Base-by-base conservation (phyloP, 1,140 invertebrate genomes). In the Drosophila nigrodunni region DNA sequence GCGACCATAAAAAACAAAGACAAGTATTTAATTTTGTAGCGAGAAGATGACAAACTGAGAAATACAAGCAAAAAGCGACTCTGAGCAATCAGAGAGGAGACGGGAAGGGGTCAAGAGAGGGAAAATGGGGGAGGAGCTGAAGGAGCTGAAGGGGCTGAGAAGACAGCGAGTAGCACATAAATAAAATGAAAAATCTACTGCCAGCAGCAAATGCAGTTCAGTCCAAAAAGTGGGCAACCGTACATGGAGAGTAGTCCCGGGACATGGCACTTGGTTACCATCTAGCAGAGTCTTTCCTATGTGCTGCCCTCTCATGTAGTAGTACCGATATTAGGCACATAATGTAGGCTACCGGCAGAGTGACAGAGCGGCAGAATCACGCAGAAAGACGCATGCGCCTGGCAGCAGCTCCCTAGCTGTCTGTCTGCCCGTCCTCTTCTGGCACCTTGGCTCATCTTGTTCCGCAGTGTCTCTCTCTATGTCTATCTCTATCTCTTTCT, bases 141-240 rank as follows among this genome's bases (percentile, higher is more conserved):
- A 34, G 52, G 6, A 37, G 34, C 30, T 10, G 10, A 21, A 18
- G 7, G 11, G n/a, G 8, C 10, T n/a, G 37, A 15, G 25, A 35
- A 59, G 61, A 47, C 44, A 60, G 49, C 39, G 64, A 57, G 46
- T 58, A 87, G 85, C 85, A 90, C 86, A 89, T 89, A 89, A 89
- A 89, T 89, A 89, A 85, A 89, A 89, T 89, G 85, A 89, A 89
- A 89, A 89, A 89, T 89, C 85, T 89, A 89, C 85, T 89, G 78
- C 81, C 85, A 79, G 67, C 85, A 30, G 25, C 77, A 89, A 89
- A 89, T 89, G 85, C 86, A 89, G 85, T 88, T 68, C 62, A 77
- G 71, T 74, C 52, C 52, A 58, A 68, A 52, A 57, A 66, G 47
- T 67, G 37, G n/a, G 75, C 64, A 68, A 39, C 55, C 44, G 82